Evolutionary conservation across 2,113 vertebrate genomes (phyloP), one percentile per base, ranked within the genome.

Genomic region (Leptobrachium ailaonicum): DNA sequence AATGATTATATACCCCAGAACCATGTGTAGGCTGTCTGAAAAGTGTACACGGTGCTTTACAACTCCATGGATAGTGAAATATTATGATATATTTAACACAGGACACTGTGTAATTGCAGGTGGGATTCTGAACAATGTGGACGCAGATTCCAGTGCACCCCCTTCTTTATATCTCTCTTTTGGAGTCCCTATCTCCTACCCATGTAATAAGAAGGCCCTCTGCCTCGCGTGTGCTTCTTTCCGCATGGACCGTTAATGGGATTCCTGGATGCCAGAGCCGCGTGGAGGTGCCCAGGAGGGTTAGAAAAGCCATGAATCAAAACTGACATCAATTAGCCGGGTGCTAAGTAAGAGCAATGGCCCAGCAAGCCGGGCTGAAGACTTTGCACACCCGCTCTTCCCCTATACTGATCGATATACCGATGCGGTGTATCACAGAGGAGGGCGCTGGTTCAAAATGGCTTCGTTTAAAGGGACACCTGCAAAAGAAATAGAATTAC

Each of bases 251-350:
- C 13, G 67, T 44, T 20, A 64, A 47, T 41, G 13, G 14, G 42
- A 45, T 45, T 45, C 67, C 4, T 4, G 44, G n/a, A 70, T 43
- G 44, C 47, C 14, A 70, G 40, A n/a, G 44, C 43, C n/a, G 41
- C 41, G 43, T 68, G 43, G 40, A 68, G 66, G 66, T 68, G 67
- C 43, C 41, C 67, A 4, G 4, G 42, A 41, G 14, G 44, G 67
- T n/a, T 45, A 45, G 40, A 14, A 14, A n/a, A 45, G 47, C 13
- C 67, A 70, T 70, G 67, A 70, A 70, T 70, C 67, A 70, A 12
- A n/a, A 9, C 62, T 67, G 66, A 67, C 66, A 67, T 67, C 66
- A 43, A 67, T 67, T 67, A 67, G 66, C 9, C 7, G 41, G 20
- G 66, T 67, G 32, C 40, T 12, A 13, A 20, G 47, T 14, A 44